phyloP scores from a whole-genome alignment of 1,140 invertebrate genomes.

The Diuraphis noxia region DNA sequence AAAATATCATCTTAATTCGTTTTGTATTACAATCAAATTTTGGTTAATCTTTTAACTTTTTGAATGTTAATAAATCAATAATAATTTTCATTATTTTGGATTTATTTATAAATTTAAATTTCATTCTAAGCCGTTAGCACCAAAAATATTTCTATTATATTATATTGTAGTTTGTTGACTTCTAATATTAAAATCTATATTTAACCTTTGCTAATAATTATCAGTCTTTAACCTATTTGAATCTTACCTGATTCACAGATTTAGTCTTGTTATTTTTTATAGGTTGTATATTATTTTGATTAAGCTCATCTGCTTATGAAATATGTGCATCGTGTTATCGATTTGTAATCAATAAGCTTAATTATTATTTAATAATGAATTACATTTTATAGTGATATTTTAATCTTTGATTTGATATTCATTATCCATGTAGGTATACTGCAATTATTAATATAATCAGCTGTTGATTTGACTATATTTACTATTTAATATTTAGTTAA shows the following conservation, averaged over 20 bases:
- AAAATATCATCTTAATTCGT: neutral
- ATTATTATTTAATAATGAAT: slow-evolving; percentile 3
- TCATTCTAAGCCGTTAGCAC: neutral
- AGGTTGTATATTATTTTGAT: neutral
- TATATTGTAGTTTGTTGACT: neutral
- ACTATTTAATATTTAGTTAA: neutral
- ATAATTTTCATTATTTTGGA: neutral
- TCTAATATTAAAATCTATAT: neutral
- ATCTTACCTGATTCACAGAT: neutral
- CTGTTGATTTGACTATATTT: neutral
- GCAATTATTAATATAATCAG: neutral
- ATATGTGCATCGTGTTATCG: neutral
- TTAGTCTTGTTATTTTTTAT: neutral
- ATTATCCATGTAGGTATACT: neutral
- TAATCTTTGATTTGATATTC: neutral
- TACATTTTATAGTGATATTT: neutral
- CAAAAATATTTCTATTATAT: neutral
- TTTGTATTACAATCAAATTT: neutral
- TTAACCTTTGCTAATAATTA: neutral
- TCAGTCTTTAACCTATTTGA: neutral
- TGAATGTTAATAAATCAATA: neutral
- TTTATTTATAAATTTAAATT: neutral
- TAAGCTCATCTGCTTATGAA: neutral
- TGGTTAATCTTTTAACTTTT: neutral
- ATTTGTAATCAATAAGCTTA: neutral